Conservation (phyloP, 2,888 invertebrate genomes). For the Diaperis boleti region DNA sequence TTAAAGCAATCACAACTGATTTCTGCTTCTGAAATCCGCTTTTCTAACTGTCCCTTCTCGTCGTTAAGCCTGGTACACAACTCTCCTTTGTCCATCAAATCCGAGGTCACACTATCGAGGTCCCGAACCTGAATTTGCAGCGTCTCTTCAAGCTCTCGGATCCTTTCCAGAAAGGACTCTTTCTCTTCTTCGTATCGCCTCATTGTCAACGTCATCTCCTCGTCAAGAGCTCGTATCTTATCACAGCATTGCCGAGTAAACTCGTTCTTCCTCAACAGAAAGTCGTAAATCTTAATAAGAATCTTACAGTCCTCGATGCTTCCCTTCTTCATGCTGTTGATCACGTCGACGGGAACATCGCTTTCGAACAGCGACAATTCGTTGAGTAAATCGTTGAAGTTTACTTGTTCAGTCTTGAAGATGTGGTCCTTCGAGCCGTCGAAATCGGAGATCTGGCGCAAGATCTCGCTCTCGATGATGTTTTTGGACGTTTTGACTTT, state of each 20-base stretch:
- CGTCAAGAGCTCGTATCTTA: not conserved
- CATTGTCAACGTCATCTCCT: not conserved
- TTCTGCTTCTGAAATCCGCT: not conserved
- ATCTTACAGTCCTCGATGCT: constrained; percentile 1
- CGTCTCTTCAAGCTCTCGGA: too few species aligned
- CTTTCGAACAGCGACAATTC: constrained; percentile 6
- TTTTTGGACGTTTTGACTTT: constrained; percentile 8
- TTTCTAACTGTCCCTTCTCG: not conserved
- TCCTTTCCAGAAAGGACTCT: not conserved
- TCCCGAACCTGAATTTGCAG: too few species aligned
- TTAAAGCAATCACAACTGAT: too few species aligned
- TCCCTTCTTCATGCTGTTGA: not conserved
- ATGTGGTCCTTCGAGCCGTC: not conserved
- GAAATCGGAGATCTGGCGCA: constrained; percentile 3
- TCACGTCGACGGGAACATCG: not conserved
- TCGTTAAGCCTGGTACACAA: not conserved
- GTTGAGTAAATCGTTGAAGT: constrained; percentile 11
- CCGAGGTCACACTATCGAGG: too few species aligned
- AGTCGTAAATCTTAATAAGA: constrained; percentile 6
- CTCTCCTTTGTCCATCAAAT: too few species aligned
- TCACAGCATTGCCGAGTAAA: not conserved
- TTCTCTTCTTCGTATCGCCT: not conserved
- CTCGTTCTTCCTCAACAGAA: not conserved
- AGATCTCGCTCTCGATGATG: constrained; percentile 6
- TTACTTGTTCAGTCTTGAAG: constrained; percentile 4